Conservation (phyloP, 2,888 invertebrate genomes). For the Amphipyra berbera region DNA sequence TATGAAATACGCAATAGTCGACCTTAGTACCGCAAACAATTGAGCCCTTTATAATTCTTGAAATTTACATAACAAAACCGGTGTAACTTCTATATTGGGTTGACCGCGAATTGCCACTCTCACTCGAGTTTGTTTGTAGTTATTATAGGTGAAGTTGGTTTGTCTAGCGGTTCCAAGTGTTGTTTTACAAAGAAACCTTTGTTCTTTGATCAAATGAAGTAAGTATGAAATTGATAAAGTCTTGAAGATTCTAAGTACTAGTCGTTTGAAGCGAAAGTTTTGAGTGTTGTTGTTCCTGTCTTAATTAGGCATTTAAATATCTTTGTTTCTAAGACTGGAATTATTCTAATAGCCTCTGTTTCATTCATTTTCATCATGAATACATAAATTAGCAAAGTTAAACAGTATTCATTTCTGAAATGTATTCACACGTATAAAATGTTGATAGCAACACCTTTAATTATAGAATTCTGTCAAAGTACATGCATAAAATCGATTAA, state of each 20-base stretch:
- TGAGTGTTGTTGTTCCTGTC: slow-evolving; percentile 35
- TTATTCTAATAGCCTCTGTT: slow-evolving; percentile 24
- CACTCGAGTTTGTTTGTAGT: slow-evolving; percentile 27
- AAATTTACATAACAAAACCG: slow-evolving; percentile 44
- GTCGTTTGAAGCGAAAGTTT: slow-evolving; percentile 30
- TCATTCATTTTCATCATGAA: slow-evolving; percentile 30
- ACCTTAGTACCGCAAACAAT: slow-evolving; percentile 7
- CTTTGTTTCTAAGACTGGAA: slow-evolving; percentile 21
- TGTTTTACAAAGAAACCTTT: slow-evolving; percentile 45
- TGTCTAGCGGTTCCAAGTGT: slow-evolving; percentile 38
- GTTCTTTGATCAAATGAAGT: slow-evolving; percentile 39
- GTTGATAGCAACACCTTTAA: too few relatives aligned
- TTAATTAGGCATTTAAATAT: slow-evolving; percentile 33
- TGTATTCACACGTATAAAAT: background rate
- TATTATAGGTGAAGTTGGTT: slow-evolving; percentile 34
- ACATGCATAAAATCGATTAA: background rate
- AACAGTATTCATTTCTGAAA: background rate
- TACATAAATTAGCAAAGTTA: slow-evolving; percentile 8
- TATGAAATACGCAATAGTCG: slow-evolving; percentile 22
- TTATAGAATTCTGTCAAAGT: too few relatives aligned
- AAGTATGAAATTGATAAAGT: slow-evolving; percentile 49
- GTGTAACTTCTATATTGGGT: slow-evolving; percentile 15
- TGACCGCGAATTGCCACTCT: slow-evolving; percentile 30
- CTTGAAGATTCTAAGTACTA: slow-evolving; percentile 32
- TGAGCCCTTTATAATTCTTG: slow-evolving; percentile 26